Base-by-base conservation (phyloP, 2,797 vertebrate species). In the Diglossa cyanea region DNA sequence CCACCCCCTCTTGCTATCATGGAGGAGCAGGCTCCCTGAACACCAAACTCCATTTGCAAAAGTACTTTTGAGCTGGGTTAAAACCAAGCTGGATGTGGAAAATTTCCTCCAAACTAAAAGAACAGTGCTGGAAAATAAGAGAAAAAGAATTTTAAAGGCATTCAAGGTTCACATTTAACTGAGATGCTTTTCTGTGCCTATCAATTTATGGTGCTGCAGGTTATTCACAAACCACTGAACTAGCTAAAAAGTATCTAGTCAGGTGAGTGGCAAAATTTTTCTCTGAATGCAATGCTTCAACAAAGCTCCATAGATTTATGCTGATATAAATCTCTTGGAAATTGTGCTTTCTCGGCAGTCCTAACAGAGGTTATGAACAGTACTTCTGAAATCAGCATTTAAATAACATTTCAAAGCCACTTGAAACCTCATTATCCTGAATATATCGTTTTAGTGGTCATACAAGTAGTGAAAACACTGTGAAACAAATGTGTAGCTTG, bases 351-450 rank as follows among this genome's bases (percentile, higher is more conserved):
- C 74, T 79, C 13, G 73, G 67, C 37, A 94, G 51, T 35, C 53
- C 90, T 51, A 88, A 86, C 50, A 72, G 73, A 90, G 71, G 53
- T 94, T 81, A 88, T 7, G 13, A 86, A 83, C 78, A 93, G 66
- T 93, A 47, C 51, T 80, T 97, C 73, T 92, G 94, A 96, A 74
- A 94, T 71, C 88, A 93, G 63, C 71, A 94, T 97, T 95, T 95
- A 96, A 95, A 90, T 91, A 94, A 93, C 88, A 74, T 95, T 88
- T 80, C 74, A 93, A 93, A 84, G 66, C 23, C 82, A 73, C 71
- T 94, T 71, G 70, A 93, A 90, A 92, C 60, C 58, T 95, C 91
- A 93, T 95, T 87, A 91, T 91, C 74, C 26, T 91, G 18, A 63
- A 67, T 76, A 45, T 90, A 81, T 91, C 15, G 6, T 68, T 95